These are phyloP conservation scores for Steromphala cineraria DNA, from an alignment of 2,888 invertebrate genomes.

Conservation along the genomic window DNA sequence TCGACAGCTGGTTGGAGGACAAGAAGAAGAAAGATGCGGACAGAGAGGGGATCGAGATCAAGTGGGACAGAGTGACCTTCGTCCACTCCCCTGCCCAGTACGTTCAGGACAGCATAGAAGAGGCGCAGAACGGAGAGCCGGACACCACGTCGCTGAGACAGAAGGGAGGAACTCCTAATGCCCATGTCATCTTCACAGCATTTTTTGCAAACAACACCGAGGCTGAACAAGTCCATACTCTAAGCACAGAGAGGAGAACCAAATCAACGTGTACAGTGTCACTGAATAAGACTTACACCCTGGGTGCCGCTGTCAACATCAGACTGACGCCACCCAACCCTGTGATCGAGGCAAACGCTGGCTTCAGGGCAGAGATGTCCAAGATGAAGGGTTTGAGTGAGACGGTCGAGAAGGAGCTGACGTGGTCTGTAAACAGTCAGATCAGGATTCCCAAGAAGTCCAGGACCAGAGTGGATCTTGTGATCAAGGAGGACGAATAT, in stretches of 20 bases:
- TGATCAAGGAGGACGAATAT: slow-evolving; percentile 72
- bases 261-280: slow-evolving; percentile 71
- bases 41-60: slow-evolving; percentile 69
- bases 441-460: slow-evolving; percentile 71
- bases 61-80: slow-evolving; percentile 72
- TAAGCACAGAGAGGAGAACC: slow-evolving; percentile 74
- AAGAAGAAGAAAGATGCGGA: slow-evolving; percentile 61
- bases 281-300: slow-evolving; percentile 63
- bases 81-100: slow-evolving; percentile 70
- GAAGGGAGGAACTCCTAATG: slow-evolving; percentile 53
- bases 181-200: slow-evolving; percentile 70
- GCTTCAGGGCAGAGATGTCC: slow-evolving; percentile 72
- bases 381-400: slow-evolving; percentile 67
- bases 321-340: slow-evolving; percentile 74
- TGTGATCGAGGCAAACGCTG: slow-evolving; percentile 74
- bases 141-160: slow-evolving; percentile 18
- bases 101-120: slow-evolving; percentile 40
- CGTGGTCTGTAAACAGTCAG: slow-evolving; percentile 75
- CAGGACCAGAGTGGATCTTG: slow-evolving; percentile 73
- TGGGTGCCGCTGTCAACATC: slow-evolving; percentile 64
- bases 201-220: slow-evolving; percentile 73
- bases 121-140: background rate
- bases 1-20: slow-evolving; percentile 57
- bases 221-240: slow-evolving; percentile 71
- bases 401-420: slow-evolving; percentile 72